Percentiles rank a stretch among this genome's conserved stretches.
phyloP scores from a whole-genome alignment of 1,140 invertebrate species.

The Cylas formicarius region DNA sequence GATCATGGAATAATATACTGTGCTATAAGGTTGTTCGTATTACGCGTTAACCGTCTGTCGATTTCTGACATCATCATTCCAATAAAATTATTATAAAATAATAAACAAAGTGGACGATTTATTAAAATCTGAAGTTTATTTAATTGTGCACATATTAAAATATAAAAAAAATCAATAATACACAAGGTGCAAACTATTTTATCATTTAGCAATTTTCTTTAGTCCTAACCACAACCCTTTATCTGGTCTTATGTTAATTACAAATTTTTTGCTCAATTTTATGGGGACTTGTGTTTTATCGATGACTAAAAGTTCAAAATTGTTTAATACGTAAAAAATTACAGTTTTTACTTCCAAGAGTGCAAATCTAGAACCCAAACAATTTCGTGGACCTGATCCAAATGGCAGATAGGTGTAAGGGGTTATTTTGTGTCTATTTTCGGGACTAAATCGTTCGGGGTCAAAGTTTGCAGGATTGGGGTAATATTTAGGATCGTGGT shows the following conservation, averaged over 20 bases:
- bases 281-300: slow-evolving; percentile 33
- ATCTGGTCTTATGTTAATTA: slow-evolving; percentile 17
- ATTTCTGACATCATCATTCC: no score
- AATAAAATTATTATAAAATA: no score
- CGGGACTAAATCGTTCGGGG: slow-evolving; percentile 41
- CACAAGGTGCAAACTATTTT: no score
- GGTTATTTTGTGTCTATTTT: slow-evolving; percentile 31
- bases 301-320: slow-evolving; percentile 27
- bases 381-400: slow-evolving; percentile 42
- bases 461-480: slow-evolving; percentile 43
- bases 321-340: slow-evolving; percentile 33
- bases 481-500: slow-evolving; percentile 38
- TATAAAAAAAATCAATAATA: no score
- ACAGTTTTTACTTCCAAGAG: slow-evolving; percentile 34
- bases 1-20: no score
- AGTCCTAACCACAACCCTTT: slow-evolving; percentile 15
- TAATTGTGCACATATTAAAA: no score
- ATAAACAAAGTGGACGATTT: no score
- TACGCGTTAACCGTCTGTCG: no score
- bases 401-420: slow-evolving; percentile 46
- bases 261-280: slow-evolving; percentile 15
- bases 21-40: no score
- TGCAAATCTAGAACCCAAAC: slow-evolving; percentile 30
- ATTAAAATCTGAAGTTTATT: no score
- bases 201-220: no score